Conservation (phyloP, 92 coral and sea anemone genomes). For the Heteractis magnifica region DNA sequence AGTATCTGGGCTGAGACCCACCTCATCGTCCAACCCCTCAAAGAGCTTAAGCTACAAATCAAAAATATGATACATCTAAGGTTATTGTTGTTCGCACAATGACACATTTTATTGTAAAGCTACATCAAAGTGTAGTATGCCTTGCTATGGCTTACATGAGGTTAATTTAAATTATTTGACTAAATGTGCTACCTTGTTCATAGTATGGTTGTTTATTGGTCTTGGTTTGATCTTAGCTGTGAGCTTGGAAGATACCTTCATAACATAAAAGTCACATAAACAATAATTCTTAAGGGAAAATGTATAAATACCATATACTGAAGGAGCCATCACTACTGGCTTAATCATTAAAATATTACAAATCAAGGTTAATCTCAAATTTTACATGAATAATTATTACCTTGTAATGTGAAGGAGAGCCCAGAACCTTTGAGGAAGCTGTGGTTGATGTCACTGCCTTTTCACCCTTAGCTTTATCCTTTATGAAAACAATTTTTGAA, state of each 20-base stretch:
- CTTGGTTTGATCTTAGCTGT: slow-evolving; percentile 93
- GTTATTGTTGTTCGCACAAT: too few species aligned
- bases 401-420: slow-evolving; percentile 94
- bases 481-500: not conserved
- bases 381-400: slow-evolving; percentile 22
- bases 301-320: too few species aligned
- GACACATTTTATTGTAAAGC: too few species aligned
- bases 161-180: not conserved
- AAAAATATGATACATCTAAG: not conserved
- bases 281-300: too few species aligned
- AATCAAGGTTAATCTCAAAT: too few species aligned
- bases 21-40: slow-evolving; percentile 96
- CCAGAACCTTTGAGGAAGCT: slow-evolving; percentile 53
- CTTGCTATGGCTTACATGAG: too few species aligned
- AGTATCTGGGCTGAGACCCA: slow-evolving; percentile 84
- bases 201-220: slow-evolving; percentile 73
- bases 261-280: not conserved
- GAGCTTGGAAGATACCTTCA: slow-evolving; percentile 89
- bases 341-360: too few species aligned
- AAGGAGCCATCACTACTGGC: too few species aligned
- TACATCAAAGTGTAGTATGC: too few species aligned
- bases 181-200: slow-evolving; percentile 61
- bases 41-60: slow-evolving; percentile 77
- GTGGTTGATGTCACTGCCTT: slow-evolving; percentile 64
- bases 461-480: slow-evolving; percentile 77